A percentile compares a stretch with the other conserved stretches of the same genome.
phyloP scores from a whole-genome alignment of 2,797 vertebrate genomes.

The Semaprochilodus insignis region DNA sequence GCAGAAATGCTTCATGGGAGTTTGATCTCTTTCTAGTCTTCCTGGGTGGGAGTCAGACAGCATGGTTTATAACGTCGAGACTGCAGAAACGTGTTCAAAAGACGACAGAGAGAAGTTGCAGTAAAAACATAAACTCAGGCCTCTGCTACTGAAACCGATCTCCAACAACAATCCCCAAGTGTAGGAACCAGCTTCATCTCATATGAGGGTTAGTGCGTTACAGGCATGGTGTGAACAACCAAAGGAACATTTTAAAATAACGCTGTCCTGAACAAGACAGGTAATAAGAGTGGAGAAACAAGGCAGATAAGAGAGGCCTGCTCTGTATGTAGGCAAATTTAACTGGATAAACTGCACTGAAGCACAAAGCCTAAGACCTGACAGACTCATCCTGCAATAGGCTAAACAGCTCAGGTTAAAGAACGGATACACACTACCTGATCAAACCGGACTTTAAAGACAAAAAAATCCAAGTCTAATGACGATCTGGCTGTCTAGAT shows the following conservation, averaged over 20 bases:
- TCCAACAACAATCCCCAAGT: not conserved
- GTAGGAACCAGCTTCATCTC: not conserved
- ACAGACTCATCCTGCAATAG: not conserved
- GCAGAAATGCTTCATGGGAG: not conserved
- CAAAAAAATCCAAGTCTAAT: not conserved
- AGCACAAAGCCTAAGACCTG: not conserved
- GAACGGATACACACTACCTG: not conserved
- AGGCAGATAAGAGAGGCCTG: not conserved
- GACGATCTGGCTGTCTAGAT: not conserved
- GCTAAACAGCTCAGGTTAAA: not conserved
- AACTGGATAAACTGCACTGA: not conserved
- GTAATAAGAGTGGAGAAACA: not conserved
- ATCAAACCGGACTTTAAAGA: not conserved
- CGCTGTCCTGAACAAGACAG: not conserved
- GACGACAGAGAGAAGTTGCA: not conserved
- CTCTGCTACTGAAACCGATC: not conserved
- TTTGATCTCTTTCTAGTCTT: slow-evolving; percentile 1
- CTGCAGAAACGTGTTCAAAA: not conserved
- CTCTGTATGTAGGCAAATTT: not conserved
- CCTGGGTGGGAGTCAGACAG: slow-evolving; percentile 10
- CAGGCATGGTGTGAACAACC: not conserved
- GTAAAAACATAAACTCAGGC: not conserved
- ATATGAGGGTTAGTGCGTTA: not conserved
- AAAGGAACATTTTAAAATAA: not conserved
- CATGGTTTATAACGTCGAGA: not conserved